These are phyloP conservation scores for Rhysida immarginata DNA, from an alignment of 1,140 invertebrate species.

Conservation along the genomic window DNA sequence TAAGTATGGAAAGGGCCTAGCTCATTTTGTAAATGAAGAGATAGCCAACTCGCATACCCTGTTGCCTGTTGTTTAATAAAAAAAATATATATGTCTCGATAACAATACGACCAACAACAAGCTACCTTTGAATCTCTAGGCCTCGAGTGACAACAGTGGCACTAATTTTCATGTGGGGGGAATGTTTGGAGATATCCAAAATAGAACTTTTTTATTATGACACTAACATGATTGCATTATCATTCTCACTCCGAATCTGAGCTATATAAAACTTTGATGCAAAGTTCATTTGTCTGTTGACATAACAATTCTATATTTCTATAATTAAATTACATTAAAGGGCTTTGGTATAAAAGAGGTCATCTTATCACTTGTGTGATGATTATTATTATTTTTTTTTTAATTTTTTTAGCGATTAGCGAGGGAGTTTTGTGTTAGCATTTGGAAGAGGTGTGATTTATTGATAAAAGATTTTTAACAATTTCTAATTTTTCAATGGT, in stretches of 20 bases:
- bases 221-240: slow-evolving; percentile 6
- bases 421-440: no score
- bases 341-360: slow-evolving; percentile 6
- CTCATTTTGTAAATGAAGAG: not conserved
- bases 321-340: not conserved
- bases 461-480: no score
- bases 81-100: slow-evolving; percentile 1
- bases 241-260: slow-evolving; percentile 4
- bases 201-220: slow-evolving; percentile 7
- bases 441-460: no score
- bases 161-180: not conserved
- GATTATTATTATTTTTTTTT: no score
- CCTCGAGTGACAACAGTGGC: slow-evolving; percentile 4
- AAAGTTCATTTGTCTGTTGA: slow-evolving; percentile 2
- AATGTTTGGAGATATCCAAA: slow-evolving; percentile 2
- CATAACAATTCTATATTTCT: not conserved
- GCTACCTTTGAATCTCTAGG: slow-evolving; percentile 4
- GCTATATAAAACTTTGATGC: slow-evolving; percentile 9
- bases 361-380: not conserved
- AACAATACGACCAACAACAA: not conserved
- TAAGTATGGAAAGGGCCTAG: not conserved
- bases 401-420: no score
- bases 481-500: no score
- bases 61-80: not conserved
- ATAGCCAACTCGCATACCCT: slow-evolving; percentile 1